These are phyloP conservation scores for Muraenolepis orangiensis DNA, from an alignment of 2,797 vertebrate species.

Conservation along the genomic window DNA sequence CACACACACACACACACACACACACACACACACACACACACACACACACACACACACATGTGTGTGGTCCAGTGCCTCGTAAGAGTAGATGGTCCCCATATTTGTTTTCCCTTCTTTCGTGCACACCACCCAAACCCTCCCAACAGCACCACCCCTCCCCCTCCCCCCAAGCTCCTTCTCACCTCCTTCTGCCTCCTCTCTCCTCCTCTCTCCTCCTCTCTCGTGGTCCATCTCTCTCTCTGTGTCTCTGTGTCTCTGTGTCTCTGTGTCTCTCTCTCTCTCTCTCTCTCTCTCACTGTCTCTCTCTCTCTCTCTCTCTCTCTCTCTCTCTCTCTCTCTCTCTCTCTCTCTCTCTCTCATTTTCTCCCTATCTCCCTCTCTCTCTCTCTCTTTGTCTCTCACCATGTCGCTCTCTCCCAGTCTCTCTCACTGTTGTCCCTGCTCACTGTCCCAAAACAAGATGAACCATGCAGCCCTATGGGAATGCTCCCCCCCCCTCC, in stretches of 20 bases:
- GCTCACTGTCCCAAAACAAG: conserved; percentile 83
- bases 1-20: conserved; percentile 12
- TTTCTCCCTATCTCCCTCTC: too few relatives aligned
- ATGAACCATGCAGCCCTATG: conserved; percentile 81
- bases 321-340: conserved; percentile 31
- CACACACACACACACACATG: conserved; percentile 11
- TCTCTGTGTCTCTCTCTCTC: neutral
- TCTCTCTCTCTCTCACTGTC: neutral
- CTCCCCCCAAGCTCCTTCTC: neutral
- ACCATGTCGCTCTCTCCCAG: too few relatives aligned
- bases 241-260: too few relatives aligned
- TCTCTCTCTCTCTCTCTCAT: too few relatives aligned
- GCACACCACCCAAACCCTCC: conserved; percentile 29
- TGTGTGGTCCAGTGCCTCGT: too few relatives aligned
- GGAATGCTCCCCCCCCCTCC: conserved; percentile 77
- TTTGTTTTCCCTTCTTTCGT: neutral
- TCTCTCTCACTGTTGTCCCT: conserved; percentile 6
- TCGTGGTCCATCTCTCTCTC: too few relatives aligned
- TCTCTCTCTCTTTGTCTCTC: too few relatives aligned
- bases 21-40: conserved; percentile 3
- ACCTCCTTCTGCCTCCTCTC: neutral
- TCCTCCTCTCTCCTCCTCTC: neutral
- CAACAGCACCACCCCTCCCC: conserved; percentile 20
- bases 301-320: conserved; percentile 20
- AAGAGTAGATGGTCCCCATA: neutral